A percentile compares a stretch with the other conserved stretches of the same genome.
These are phyloP conservation scores for Agrochola circellaris DNA, from an alignment of 2,888 invertebrate genomes.

Conservation along the genomic window DNA sequence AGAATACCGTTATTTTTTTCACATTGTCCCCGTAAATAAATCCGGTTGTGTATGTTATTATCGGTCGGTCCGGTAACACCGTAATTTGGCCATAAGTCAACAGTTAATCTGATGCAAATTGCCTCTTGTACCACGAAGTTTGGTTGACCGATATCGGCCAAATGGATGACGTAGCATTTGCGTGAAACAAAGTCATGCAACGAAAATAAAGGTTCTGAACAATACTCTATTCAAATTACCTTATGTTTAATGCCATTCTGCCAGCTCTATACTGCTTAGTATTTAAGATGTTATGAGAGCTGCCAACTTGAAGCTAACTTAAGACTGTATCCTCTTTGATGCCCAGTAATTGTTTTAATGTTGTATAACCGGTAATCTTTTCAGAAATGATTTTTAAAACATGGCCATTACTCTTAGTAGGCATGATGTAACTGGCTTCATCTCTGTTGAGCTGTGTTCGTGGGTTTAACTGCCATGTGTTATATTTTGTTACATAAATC, in stretches of 20 bases:
- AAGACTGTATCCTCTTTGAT: slow-evolving; percentile 36
- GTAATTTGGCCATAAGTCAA: slow-evolving; percentile 82
- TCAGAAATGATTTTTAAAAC: slow-evolving; percentile 58
- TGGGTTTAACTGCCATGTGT: slow-evolving; percentile 42
- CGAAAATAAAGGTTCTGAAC: slow-evolving; percentile 34
- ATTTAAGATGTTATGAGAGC: slow-evolving; percentile 26
- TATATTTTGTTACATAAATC: slow-evolving; percentile 61
- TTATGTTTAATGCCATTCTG: slow-evolving; percentile 24
- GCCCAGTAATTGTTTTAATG: slow-evolving; percentile 49
- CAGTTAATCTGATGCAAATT: slow-evolving; percentile 85
- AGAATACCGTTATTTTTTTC: slow-evolving; percentile 73
- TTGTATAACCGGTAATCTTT: slow-evolving; percentile 59
- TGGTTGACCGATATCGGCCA: slow-evolving; percentile 59
- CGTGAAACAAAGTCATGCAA: slow-evolving; percentile 40
- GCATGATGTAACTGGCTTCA: slow-evolving; percentile 59
- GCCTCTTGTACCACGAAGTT: slow-evolving; percentile 64
- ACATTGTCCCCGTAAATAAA: slow-evolving; percentile 72
- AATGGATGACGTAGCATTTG: slow-evolving; percentile 47
- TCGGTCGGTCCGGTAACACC: slow-evolving; percentile 65
- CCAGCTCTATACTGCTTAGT: slow-evolving; percentile 3
- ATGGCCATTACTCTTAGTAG: slow-evolving; percentile 61
- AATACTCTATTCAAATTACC: slow-evolving; percentile 30
- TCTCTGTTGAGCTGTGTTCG: slow-evolving; percentile 37
- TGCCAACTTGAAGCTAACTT: slow-evolving; percentile 10
- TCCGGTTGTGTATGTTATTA: slow-evolving; percentile 70